Evolutionary conservation across 2,797 vertebrate genomes (phyloP), one percentile per base, ranked within the genome.

Genomic region (Sebastes elongatus): DNA sequence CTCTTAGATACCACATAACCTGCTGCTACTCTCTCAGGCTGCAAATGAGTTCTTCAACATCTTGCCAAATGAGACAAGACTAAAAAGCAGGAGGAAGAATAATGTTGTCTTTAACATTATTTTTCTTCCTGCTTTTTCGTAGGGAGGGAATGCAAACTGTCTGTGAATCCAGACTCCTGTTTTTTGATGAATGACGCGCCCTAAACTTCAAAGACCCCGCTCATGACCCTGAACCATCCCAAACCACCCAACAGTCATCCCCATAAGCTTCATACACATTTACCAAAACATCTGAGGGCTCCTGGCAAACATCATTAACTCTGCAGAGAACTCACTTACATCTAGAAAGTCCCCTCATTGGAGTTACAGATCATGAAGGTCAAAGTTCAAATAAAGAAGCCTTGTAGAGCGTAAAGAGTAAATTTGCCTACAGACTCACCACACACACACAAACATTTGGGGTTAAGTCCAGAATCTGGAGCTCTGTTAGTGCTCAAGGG

Each of bases 321-420:
- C 76, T 20, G 28, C 55, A 57, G 46, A 83, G 46, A 20, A 25
- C 60, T 80, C 60, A 57, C 38, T 61, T 35, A 73, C 66, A 57
- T 68, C 46, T 27, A 69, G 32, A 80, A 68, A 20, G 32, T 7
- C 27, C 14, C 76, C 57, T 63, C 35, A 16, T 6, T 62, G 9
- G 63, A 76, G 64, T 69, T 56, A 69, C 38, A 78, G 64, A 80
- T 63, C 10, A 68, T 78, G 20, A 59, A 77, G 88, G 85, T 88
- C 87, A 91, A 86, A 89, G 85, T 86, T 90, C 73, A 84, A 52
- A 74, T 23, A 42, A 73, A 88, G 80, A 42, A 74, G 60, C 16
- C 27, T 66, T 73, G 64, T 66, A 25, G 66, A 75, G 53, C 14
- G 1, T 23, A 42, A 73, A 88, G 80, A 74, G 59, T 55, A 16